Conservation (phyloP, 2,888 invertebrate genomes). For the Ecdyonurus torrentis region DNA sequence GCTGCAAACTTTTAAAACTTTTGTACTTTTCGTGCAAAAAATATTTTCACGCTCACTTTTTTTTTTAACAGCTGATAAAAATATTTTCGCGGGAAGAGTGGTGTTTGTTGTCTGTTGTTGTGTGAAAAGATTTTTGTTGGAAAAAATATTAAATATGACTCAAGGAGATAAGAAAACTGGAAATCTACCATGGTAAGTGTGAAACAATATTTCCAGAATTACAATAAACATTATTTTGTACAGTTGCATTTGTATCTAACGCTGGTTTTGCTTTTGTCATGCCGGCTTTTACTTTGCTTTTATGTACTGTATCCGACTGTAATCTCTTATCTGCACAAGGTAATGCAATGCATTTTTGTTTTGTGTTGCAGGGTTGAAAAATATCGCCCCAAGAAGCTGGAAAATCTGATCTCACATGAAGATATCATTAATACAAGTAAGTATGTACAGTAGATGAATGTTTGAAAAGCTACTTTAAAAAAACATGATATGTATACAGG, state of each 20-base stretch:
- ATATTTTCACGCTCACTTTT: neutral
- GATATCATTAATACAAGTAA: slow-evolving; percentile 93
- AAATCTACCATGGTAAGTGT: neutral
- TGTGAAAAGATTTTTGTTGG: too few species aligned
- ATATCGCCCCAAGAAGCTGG: slow-evolving; percentile 79
- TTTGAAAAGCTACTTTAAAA: too few species aligned
- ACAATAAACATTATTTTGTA: neutral
- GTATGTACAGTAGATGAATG: too few species aligned
- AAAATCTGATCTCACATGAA: slow-evolving; percentile 91
- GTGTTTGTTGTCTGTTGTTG: neutral
- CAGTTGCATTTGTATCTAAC: too few species aligned
- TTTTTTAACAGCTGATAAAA: neutral
- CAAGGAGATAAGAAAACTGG: neutral
- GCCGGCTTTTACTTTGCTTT: too few species aligned
- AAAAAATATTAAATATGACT: neutral
- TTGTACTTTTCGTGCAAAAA: neutral
- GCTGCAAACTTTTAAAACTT: too few species aligned
- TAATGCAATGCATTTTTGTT: too few species aligned
- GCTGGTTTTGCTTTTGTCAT: too few species aligned
- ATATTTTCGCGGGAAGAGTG: neutral
- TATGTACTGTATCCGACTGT: too few species aligned
- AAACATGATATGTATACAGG: too few species aligned
- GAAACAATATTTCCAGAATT: too few species aligned
- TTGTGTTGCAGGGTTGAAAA: slow-evolving; percentile 97
- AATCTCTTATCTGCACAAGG: too few species aligned